Evolutionary conservation across 2,113 vertebrate genomes (phyloP), one percentile per base, ranked within the genome.

Genomic region (Myxocyprinus asiaticus): DNA sequence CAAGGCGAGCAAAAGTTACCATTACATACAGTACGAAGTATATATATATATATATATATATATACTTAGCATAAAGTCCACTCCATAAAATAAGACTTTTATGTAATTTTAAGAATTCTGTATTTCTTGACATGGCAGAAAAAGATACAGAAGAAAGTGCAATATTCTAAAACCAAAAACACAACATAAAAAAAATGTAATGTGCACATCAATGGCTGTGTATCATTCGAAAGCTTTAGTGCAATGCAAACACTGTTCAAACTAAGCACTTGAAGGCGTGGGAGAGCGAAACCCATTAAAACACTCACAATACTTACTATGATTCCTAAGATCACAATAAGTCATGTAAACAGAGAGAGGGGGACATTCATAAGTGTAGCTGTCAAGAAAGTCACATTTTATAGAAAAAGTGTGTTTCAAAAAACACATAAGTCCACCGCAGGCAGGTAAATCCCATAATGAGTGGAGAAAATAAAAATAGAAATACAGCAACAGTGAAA

Each of bases 201-300:
- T 65, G 83, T 87, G 86, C 83, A 68, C 71, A 79, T 86, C 73
- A 67, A 79, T 64, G 74, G 56, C 11, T 61, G 66, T 73, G 58
- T 15, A 58, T 33, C 22, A 33, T 67, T 83, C 80, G 74, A 82
- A 85, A 85, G 79, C 84, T 89, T 89, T 87, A 91, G 89, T 91
- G 89, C 89, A 89, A 86, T 78, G 88, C 79, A 85, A 82, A 84
- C 66, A 10, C 79, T 76, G 75, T 86, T 33, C 76, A 6, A 83
- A 84, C n/a, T 85, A 86, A 90, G 80, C 84, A 86, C 83, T 86
- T 81, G 55, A 78, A 78, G 42, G 66, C 64, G 83, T 71, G 70
- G 77, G 79, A 80, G 80, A 8, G 62, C 75, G 76, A 66, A 33
- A 33, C 22, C 22, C 22, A 33, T 33, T 33, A 33, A 33, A 33